phyloP scores from a whole-genome alignment of 2,113 vertebrate genomes.

The Alosa alosa region DNA sequence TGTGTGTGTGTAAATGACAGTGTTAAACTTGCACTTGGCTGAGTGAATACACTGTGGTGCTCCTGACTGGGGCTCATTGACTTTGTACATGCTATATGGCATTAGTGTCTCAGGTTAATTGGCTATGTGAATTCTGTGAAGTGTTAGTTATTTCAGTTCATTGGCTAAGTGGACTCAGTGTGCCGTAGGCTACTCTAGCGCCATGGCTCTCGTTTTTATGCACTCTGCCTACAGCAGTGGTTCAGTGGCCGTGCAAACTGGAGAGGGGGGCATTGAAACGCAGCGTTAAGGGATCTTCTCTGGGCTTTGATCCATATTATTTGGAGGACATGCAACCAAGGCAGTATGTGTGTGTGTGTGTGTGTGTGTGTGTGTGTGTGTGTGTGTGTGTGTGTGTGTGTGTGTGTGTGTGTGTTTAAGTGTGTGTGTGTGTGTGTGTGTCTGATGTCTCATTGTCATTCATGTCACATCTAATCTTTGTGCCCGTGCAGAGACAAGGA shows the following conservation, averaged over 20 bases:
- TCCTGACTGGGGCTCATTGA: background rate
- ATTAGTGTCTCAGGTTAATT: background rate
- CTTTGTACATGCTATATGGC: background rate
- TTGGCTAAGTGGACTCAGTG: background rate
- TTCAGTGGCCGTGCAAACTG: background rate
- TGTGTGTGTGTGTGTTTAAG: background rate
- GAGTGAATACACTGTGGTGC: background rate
- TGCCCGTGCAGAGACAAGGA: background rate
- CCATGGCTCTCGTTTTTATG: background rate
- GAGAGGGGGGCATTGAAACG: background rate
- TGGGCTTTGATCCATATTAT: background rate
- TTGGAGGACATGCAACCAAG: background rate
- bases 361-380: background rate
- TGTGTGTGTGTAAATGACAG: conserved; percentile 24
- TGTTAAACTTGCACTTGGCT: background rate
- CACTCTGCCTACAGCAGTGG: background rate
- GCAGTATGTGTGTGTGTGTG: background rate
- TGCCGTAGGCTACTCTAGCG: background rate
- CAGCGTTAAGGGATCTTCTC: background rate
- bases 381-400: conserved; percentile 12
- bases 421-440: background rate
- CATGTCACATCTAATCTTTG: background rate
- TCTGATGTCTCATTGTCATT: background rate
- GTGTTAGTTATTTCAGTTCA: background rate
- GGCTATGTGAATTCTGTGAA: background rate